Evolutionary conservation across 53 echinoderm and acorn worm species (phyloP).

Genomic region (Paracentrotus lividus): DNA sequence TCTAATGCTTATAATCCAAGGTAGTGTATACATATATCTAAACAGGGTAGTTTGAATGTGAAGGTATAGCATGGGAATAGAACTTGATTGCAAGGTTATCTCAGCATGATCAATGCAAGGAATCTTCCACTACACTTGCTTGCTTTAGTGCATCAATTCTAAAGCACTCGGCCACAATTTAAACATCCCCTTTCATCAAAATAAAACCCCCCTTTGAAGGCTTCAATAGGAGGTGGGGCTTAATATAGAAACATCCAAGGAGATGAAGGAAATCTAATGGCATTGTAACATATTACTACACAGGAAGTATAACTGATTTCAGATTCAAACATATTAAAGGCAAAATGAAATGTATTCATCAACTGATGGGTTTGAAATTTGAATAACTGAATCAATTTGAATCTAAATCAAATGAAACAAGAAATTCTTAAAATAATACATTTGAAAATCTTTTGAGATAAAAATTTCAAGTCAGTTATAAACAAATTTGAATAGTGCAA

Average conservation of each 20-base stretch:
- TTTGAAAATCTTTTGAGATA: too few species aligned
- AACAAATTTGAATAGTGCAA: too few species aligned
- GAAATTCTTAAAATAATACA: too few species aligned
- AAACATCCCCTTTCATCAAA: background rate
- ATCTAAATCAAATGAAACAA: too few species aligned
- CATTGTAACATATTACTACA: background rate
- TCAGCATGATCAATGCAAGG: conserved; percentile 37
- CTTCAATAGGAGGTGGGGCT: background rate
- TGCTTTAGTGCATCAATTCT: conserved; percentile 18
- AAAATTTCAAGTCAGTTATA: too few species aligned
- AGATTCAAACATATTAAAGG: background rate
- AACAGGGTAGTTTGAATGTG: background rate
- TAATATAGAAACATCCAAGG: background rate
- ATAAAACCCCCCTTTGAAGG: background rate
- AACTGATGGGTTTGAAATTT: too few species aligned
- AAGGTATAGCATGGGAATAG: conserved; percentile 45
- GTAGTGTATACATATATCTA: background rate
- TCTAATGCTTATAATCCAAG: background rate
- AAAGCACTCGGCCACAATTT: conserved; percentile 7
- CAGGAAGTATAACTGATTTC: background rate
- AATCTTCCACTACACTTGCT: conserved; percentile 66
- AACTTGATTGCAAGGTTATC: conserved; percentile 29
- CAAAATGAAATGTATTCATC: too few species aligned
- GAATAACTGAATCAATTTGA: too few species aligned
- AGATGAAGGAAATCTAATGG: background rate